phyloP scores from a whole-genome alignment of 2,888 invertebrate species.

The Periphyllus acericola region DNA sequence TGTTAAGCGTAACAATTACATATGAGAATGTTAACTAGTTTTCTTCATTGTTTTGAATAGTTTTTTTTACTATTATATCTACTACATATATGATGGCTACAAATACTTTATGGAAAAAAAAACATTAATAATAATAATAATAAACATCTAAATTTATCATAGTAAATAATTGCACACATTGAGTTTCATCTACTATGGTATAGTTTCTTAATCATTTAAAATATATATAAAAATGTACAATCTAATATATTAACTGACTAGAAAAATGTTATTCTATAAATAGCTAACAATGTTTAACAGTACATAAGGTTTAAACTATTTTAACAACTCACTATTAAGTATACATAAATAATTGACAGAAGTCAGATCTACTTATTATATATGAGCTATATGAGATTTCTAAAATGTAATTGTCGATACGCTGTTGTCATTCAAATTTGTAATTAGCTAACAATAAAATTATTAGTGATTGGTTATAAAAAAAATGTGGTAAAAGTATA shows the following conservation, averaged over 20 bases:
- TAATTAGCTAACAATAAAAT: constrained; percentile 29
- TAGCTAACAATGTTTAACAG: constrained; percentile 51
- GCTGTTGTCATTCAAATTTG: constrained; percentile 52
- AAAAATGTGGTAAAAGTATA: constrained; percentile 46
- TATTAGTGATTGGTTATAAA: constrained; percentile 39
- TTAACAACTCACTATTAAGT: constrained; percentile 60
- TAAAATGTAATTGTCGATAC: constrained; percentile 60
- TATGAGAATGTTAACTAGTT: constrained; percentile 29
- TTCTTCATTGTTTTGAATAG: background rate
- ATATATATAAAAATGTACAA: constrained; percentile 5
- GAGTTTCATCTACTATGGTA: constrained; percentile 49
- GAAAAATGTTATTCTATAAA: constrained; percentile 23
- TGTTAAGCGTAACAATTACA: constrained; percentile 60
- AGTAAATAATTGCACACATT: constrained; percentile 30
- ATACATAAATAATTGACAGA: constrained; percentile 62
- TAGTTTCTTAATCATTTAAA: constrained; percentile 41
- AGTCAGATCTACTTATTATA: constrained; percentile 57
- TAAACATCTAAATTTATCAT: constrained; percentile 45
- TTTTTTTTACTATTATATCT: constrained; percentile 36
- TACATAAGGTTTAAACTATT: constrained; percentile 56
- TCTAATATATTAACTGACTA: constrained; percentile 52
- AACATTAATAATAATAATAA: constrained; percentile 15
- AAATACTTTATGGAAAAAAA: constrained; percentile 25
- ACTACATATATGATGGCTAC: constrained; percentile 46
- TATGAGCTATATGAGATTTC: constrained; percentile 53